A percentile compares a stretch with the other conserved stretches of the same genome.
phyloP scores from a whole-genome alignment of 2,797 vertebrate species.

The Tinamus major region DNA sequence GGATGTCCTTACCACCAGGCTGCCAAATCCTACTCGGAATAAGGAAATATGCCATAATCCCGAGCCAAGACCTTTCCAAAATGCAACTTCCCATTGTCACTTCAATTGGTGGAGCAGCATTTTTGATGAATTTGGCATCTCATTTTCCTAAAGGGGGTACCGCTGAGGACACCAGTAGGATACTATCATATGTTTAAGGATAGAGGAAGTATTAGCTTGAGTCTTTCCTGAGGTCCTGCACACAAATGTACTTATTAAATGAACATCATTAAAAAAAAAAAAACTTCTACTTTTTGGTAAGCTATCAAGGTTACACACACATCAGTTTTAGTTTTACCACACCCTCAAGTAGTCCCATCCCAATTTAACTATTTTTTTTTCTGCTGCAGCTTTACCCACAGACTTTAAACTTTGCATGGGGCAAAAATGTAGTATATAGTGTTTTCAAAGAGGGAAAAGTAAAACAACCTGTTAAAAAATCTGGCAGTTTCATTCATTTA shows the following conservation, averaged over 20 bases:
- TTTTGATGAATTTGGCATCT: not conserved
- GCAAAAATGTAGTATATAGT: not conserved
- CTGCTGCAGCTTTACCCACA: constrained; percentile 13
- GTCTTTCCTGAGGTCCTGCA: not conserved
- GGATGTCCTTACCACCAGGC: not conserved
- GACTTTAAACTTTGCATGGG: constrained; percentile 28
- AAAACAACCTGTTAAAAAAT: constrained; percentile 66
- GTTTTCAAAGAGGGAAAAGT: constrained; percentile 38
- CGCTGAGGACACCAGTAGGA: not conserved
- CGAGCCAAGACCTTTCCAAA: not conserved
- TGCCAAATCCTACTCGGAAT: not conserved
- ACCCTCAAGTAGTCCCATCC: constrained; percentile 18
- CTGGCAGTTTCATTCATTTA: constrained; percentile 67
- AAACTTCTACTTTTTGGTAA: not conserved
- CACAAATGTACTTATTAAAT: not conserved
- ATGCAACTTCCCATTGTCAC: not conserved
- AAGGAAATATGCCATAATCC: not conserved
- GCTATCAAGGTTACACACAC: not conserved
- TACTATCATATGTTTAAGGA: not conserved
- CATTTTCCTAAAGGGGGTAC: not conserved
- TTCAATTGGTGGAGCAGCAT: not conserved
- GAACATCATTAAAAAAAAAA: too few species aligned
- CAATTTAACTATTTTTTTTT: not conserved
- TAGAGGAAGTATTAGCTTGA: not conserved
- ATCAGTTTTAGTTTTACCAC: not conserved